Evolutionary conservation across 2,888 invertebrate species (phyloP), one percentile per base, ranked within the genome.

Genomic region (Lasioglossum morio): DNA sequence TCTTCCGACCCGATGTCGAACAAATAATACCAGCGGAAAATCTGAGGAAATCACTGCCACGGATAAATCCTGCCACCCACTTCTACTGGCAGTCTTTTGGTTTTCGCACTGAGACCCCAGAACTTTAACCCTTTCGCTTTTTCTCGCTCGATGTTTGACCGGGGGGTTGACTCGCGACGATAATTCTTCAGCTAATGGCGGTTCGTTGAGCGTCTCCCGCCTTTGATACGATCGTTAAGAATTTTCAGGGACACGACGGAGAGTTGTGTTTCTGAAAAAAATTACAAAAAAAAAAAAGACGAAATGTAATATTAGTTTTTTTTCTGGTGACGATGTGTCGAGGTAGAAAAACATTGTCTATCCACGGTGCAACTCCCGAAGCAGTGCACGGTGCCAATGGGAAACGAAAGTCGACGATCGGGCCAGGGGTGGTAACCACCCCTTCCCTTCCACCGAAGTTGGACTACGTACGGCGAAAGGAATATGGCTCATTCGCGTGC

Each of bases 401-500:
- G 91, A 92, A 90, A 92, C 92, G 92, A 92, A 92, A 93, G 91
- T 89, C 87, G 91, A 87, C 90, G 90, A 91, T 91, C 90, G 86
- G 87, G 82, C 88, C 30, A 89, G 90, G 89, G 85, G 80, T 90
- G 87, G 91, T 91, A 90, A 16, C 63, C 90, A 89, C 85, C 85
- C 87, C 82, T 81, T 76, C 79, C 88, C 88, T 91, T n/a, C 77
- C 92, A 90, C 87, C 90, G 88, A 94, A 94, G 94, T 94, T 94
- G 92, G 91, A 92, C 92, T 92, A 92, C 92, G 92, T 92, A 92
- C 88, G 90, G 89, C 87, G 60, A 57, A 74, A 73, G 37, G 48
- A 57, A 73, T 57, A 94, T 93, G 94, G 94, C 94, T 95, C 94
- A 95, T 94, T 95, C 94, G 95, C 95, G 94, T 94, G 95, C 93